Conservation (phyloP, 2,113 vertebrate species). For the Excalfactoria chinensis region DNA sequence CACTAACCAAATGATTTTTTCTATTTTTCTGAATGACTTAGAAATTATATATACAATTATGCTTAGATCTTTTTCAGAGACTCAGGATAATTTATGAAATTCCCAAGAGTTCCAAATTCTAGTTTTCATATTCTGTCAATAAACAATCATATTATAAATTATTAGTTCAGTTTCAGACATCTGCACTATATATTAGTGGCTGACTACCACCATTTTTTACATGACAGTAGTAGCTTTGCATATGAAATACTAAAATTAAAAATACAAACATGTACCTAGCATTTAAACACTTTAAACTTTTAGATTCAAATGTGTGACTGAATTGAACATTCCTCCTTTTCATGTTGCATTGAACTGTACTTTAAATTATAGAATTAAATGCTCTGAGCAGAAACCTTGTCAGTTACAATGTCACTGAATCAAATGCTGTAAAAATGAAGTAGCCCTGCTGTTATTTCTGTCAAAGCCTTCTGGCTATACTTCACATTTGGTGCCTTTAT, state of each 20-base stretch:
- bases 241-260: constrained; percentile 50
- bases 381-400: constrained; percentile 78
- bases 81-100: neutral
- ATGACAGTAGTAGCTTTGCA: neutral
- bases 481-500: constrained; percentile 81
- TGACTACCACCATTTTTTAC: neutral
- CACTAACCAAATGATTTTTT: neutral
- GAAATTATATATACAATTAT: neutral
- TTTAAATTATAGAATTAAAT: constrained; percentile 79
- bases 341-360: constrained; percentile 59
- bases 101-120: neutral
- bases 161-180: constrained; percentile 2
- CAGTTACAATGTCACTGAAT: constrained; percentile 74
- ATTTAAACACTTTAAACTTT: constrained; percentile 47
- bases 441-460: constrained; percentile 78
- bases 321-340: constrained; percentile 59
- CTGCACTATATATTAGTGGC: neutral
- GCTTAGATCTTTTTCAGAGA: neutral
- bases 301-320: constrained; percentile 28
- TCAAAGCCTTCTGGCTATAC: constrained; percentile 78
- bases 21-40: neutral
- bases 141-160: neutral
- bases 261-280: neutral
- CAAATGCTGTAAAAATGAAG: constrained; percentile 77
- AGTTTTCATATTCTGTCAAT: neutral